Base-by-base conservation (phyloP, 2,113 vertebrate genomes). In the Rafetus swinhoei region DNA sequence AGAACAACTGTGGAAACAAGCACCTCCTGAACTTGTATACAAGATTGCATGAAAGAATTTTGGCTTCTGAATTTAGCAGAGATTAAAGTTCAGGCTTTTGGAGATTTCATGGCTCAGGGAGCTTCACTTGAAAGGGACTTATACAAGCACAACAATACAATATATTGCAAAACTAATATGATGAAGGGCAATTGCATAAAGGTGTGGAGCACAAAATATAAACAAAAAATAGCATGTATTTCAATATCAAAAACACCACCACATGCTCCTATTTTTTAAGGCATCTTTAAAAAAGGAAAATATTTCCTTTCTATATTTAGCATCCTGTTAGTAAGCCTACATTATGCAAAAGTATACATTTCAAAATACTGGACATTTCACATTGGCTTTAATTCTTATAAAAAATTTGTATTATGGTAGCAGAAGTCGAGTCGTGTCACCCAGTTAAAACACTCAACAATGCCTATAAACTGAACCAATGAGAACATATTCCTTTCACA, bases 381-480 rank as follows among this genome's bases (percentile, higher is more conserved):
- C 0, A 0, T 25, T 0, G 0, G 3, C 19, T 93, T 84, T 56
- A 57, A 80, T 29, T n/a, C 21, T 19, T 72, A 72, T 72, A 35
- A 21, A 72, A 35, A 4, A 35, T 35, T 10, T 72, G 65, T 35
- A n/a, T 72, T 72, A 35, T n/a, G 1, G 18, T 72, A 35, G 65
- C 4, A 8, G 29, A 57, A 19, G 13, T 60, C 21, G 90, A 65
- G 21, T 2, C 77, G 86, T 79, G 0, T 4, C 6, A 59, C 1
- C 14, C 25, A 45, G 65, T 3, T 53, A 88, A 88, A 95, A 0
- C 0, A 87, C 9, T 85, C 18, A 9, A 79, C 2, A 2, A 14
- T 7, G 7, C 82, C 79, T 82, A 81, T 60, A 88, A 85, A 81
- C 1, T 8, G 3, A 93, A 90, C 1, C 1, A 3, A 3, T 0